Base-by-base conservation (phyloP, 1,140 invertebrate genomes). In the Brachionus manjavacas region DNA sequence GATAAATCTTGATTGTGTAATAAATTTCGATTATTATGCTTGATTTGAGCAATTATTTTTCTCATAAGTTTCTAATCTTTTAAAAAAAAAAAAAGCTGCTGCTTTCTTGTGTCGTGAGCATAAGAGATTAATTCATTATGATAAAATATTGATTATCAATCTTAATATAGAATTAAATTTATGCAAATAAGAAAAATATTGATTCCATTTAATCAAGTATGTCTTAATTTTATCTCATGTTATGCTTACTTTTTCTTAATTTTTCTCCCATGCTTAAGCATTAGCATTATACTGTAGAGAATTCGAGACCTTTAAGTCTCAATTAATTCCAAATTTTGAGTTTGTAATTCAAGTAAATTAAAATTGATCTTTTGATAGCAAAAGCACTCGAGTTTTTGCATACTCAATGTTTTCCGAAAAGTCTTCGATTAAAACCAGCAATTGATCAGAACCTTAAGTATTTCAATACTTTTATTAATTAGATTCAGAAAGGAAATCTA, bases 81-180 rank as follows among this genome's bases (percentile, higher is more conserved):
- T 7, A 35, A 35, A 35, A 35, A 2, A 35, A 60, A 20, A 20
- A 55, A 55, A 55, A 55, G 52, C 16, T 55, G 20, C 52, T 55
- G 52, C 52, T 60, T 0, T 23, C 25, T 60, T 60, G 20, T 60
- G 52, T 60, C 52, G 16, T 60, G 52, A 60, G 20, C 52, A 60
- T 60, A 20, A 60, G 52, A 60, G 52, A 60, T 60, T 60, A 25
- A 60, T 60, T 60, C 52, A 60, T 60, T 60, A 60, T 60, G 52
- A 60, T 60, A 60, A 60, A 60, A 20, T 60, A 60, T 60, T 60
- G 52, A 60, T 60, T 60, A 60, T 60, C 52, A 60, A 60, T 60
- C 20, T 60, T 60, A 8, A 20, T 25, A 20, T 8, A 20, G 16
- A 60, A 60, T 16, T 7, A 60, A 60, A 20, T 60, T 60, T 60